These are phyloP conservation scores for Collichthys lucidus DNA, from an alignment of 2,113 vertebrate species.

Conservation along the genomic window DNA sequence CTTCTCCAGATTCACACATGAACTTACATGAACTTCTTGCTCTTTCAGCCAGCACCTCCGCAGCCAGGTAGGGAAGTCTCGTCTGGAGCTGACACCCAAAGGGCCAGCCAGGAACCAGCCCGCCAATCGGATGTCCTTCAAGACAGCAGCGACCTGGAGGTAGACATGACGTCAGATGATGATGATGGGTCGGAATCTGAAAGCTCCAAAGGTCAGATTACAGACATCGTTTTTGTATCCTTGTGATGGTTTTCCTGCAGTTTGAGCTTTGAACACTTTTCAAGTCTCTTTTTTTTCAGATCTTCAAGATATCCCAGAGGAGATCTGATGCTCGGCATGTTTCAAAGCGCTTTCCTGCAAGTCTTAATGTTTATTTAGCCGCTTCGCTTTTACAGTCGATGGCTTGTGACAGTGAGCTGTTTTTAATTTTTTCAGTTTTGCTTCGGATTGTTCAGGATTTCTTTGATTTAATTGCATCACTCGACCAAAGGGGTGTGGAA, in stretches of 20 bases:
- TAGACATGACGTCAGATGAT: conserved; percentile 81
- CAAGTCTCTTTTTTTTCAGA: conserved; percentile 75
- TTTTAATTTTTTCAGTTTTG: not conserved
- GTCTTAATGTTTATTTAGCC: conserved; percentile 35
- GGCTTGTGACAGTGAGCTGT: conserved; percentile 34
- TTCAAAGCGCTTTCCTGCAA: conserved; percentile 18
- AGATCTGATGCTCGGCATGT: conserved; percentile 74
- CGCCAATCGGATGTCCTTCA: conserved; percentile 75
- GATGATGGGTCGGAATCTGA: conserved; percentile 58
- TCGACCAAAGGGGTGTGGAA: conserved; percentile 48
- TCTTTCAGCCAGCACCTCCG: conserved; percentile 13
- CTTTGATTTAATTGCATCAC: conserved; percentile 18
- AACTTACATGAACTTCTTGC: not conserved
- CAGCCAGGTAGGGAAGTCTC: conserved; percentile 46
- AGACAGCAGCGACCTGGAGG: conserved; percentile 84
- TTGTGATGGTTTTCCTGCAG: not conserved
- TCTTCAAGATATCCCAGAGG: conserved; percentile 91
- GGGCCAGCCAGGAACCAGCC: conserved; percentile 43
- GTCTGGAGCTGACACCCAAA: conserved; percentile 4
- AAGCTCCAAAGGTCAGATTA: conserved; percentile 64
- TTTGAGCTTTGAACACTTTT: no score
- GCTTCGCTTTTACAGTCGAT: conserved; percentile 48
- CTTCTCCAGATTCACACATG: not conserved
- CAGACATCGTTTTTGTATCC: not conserved
- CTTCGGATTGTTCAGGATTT: conserved; percentile 46